Evolutionary conservation across 1,140 invertebrate genomes (phyloP), one percentile per base, ranked within the genome.

Genomic region (Drosophila ohnishii): DNA sequence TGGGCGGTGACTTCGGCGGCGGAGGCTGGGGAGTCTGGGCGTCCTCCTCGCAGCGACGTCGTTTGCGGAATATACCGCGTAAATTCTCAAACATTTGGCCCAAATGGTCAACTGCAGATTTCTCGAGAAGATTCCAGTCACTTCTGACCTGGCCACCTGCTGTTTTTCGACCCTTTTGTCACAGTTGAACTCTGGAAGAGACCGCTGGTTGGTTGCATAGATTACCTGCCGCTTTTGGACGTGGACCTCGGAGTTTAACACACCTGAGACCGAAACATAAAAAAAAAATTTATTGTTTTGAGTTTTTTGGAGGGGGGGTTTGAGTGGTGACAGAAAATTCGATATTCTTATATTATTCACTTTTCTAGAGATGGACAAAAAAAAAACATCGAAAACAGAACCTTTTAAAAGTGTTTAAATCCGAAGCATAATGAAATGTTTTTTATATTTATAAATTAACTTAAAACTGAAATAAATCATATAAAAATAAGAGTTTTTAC

Each of bases 51-150:
- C 51, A 81, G 28, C 85, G 84, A 4, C 85, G 85, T 28, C 90
- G 82, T 71, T 91, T 91, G 16, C 85, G 76, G 39, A 91, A 90
- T 59, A 90, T 89, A 22, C 89, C 76, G 13, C 89, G 59, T 42
- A 91, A 75, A 55, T 87, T 90, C 37, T 87, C 89, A 55, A 91
- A 84, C 90, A 91, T 90, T 66, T 58, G 28, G 22, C 2, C 55
- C 55, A 32, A 32, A 35, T 48, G 22, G 9, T 22, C 22, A 37
- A 44, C 8, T n/a, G 30, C 30, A 7, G n/a, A 30, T 8, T 13
- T 32, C 19, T 74, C 40, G 55, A 59, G 81, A 78, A 74, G 45
- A 51, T 84, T 84, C 81, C 44, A 59, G 74, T 22, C 56, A 45
- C 63, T 72, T 76, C 42, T 25, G 19, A 7, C 14, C 47, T 16